A percentile compares a stretch with the other conserved stretches of the same genome.
Conservation (phyloP, 2,113 vertebrate genomes). For the Syngnathus scovelli region DNA sequence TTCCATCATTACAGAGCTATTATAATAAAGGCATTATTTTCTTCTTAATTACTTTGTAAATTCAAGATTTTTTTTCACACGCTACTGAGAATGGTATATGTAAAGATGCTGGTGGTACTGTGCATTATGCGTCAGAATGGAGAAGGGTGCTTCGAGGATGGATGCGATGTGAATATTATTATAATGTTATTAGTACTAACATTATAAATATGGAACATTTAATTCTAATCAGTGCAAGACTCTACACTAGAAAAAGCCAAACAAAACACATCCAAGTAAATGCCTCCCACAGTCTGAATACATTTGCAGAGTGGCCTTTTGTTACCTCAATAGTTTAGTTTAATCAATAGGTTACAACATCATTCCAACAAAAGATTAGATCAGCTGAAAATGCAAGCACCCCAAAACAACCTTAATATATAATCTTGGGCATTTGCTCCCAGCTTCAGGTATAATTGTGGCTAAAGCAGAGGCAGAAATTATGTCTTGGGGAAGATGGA, state of each 20-base stretch:
- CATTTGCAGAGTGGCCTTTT: neutral
- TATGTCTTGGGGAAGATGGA: neutral
- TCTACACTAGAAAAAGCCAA: neutral
- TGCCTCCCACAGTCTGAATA: neutral
- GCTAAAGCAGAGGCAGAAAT: neutral
- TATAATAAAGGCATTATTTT: too few relatives aligned
- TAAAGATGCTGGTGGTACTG: constrained; percentile 30
- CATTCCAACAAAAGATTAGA: neutral
- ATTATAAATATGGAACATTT: too few relatives aligned
- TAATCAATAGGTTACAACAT: neutral
- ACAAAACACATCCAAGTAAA: neutral
- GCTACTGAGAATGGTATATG: neutral
- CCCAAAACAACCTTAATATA: neutral
- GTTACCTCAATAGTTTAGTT: neutral
- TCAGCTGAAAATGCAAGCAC: neutral
- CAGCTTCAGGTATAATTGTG: neutral
- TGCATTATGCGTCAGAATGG: constrained; percentile 37
- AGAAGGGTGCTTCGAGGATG: constrained; percentile 56
- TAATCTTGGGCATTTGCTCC: neutral
- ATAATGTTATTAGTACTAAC: too few relatives aligned
- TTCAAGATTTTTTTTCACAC: too few relatives aligned
- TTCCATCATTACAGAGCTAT: neutral
- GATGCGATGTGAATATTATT: constrained; percentile 35
- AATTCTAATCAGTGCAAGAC: too few relatives aligned
- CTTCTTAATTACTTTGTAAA: too few relatives aligned